Percentiles rank a stretch among this genome's conserved stretches.
Conservation (phyloP, 2,888 invertebrate species). For the Macropis europaea region DNA sequence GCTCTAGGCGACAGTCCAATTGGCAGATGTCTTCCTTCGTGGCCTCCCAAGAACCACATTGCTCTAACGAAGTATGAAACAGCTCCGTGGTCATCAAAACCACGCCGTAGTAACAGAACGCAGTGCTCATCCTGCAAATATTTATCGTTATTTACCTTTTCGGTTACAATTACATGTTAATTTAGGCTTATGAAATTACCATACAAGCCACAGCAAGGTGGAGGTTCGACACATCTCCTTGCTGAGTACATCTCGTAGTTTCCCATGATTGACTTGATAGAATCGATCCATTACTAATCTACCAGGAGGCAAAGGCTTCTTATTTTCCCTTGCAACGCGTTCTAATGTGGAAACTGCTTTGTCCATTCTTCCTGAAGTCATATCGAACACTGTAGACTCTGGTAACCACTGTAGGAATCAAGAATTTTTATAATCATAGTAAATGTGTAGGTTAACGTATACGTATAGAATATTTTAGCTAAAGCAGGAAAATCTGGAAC, state of each 20-base stretch:
- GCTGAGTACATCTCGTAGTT: slow-evolving; percentile 87
- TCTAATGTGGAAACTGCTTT: slow-evolving; percentile 92
- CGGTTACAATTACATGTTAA: too few relatives aligned
- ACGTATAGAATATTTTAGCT: too few relatives aligned
- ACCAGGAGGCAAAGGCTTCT: slow-evolving; percentile 92
- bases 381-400: slow-evolving; percentile 94
- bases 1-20: slow-evolving; percentile 87
- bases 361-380: slow-evolving; percentile 92
- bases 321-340: slow-evolving; percentile 93
- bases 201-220: slow-evolving; percentile 94
- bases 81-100: slow-evolving; percentile 97
- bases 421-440: too few relatives aligned
- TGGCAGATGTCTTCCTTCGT: slow-evolving; percentile 77
- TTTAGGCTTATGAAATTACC: slow-evolving; percentile 84
- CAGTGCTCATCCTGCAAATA: slow-evolving; percentile 90
- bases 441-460: too few relatives aligned
- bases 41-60: slow-evolving; percentile 74
- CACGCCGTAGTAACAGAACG: slow-evolving; percentile 97
- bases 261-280: slow-evolving; percentile 83
- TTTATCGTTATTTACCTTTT: background rate
- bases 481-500: too few relatives aligned
- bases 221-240: slow-evolving; percentile 92
- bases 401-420: slow-evolving; percentile 93
- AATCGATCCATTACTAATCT: slow-evolving; percentile 89
- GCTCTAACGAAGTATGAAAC: slow-evolving; percentile 84